Evolutionary conservation across 2,797 vertebrate species (phyloP), one percentile per base, ranked within the genome.

Genomic region (Chelon auratus): DNA sequence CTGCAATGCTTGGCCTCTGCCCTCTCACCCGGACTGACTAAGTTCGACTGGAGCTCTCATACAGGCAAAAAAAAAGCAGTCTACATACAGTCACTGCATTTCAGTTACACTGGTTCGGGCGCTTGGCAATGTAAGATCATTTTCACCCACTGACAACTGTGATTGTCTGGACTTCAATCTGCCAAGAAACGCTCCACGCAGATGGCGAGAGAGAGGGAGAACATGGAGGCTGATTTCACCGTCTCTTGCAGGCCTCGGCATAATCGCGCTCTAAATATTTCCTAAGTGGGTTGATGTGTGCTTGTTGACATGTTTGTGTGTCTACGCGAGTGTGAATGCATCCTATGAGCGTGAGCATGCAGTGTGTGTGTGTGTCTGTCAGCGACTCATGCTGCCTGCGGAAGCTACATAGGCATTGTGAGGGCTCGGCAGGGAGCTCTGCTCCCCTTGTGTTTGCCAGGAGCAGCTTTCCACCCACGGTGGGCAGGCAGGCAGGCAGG

Each of bases 401-500:
- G 85, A 89, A 87, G 86, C 92, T 80, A 71, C 83, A 78, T 74
- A 77, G 75, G 62, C 88, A 92, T 93, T 91, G 88, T 93, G 90
- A 87, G 78, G 85, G 83, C 88, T 91, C 86, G 76, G 88, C 85
- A 82, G 93, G 90, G 90, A 89, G 90, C 91, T 89, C 79, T 91
- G 89, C 92, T 94, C 88, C 90, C 74, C 88, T 84, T 83, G 72
- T 84, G 87, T 85, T 89, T 92, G 92, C 87, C 91, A 92, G 90
- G 86, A 90, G 88, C 91, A 92, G 86, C 75, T 92, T 91, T 91
- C 84, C 94, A 92, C 93, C 94, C 94, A 95, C 94, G 73, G 90
- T 76, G 87, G 87, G 85, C 83, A 78, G 83, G 83, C 82, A 59
- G 72, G 72, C 81, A 55, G 53, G 72, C 71, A 55, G 75, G 71